These are phyloP conservation scores for Drosophila rhopaloa DNA, from an alignment of 1,140 invertebrate species.

Conservation along the genomic window DNA sequence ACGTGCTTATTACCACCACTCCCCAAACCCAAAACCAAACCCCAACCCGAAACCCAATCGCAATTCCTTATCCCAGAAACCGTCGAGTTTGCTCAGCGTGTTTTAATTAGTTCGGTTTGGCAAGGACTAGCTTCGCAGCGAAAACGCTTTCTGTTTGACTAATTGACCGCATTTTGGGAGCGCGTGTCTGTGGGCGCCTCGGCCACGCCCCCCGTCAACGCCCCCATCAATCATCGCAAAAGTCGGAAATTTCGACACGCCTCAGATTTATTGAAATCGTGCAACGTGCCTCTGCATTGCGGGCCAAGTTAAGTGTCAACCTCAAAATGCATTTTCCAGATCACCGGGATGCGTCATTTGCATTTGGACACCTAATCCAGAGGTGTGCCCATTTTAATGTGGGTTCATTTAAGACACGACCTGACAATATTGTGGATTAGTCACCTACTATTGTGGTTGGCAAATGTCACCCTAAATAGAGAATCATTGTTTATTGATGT, in stretches of 20 bases:
- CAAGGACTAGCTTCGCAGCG: slow-evolving; percentile 28
- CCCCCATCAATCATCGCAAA: slow-evolving; percentile 48
- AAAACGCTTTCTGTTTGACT: slow-evolving; percentile 62
- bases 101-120: slow-evolving; percentile 71
- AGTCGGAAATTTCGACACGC: slow-evolving; percentile 39
- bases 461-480: slow-evolving; percentile 35
- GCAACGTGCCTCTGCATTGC: slow-evolving; percentile 35
- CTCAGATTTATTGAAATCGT: slow-evolving; percentile 68
- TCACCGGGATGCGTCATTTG: slow-evolving; percentile 16
- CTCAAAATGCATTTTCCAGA: slow-evolving; percentile 33
- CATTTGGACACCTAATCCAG: slow-evolving; percentile 1
- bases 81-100: slow-evolving; percentile 67
- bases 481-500: background rate
- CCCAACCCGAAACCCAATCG: background rate
- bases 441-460: slow-evolving; percentile 27
- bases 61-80: slow-evolving; percentile 1
- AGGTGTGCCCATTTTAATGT: slow-evolving; percentile 8
- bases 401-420: slow-evolving; percentile 6
- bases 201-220: slow-evolving; percentile 8
- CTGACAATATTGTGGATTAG: slow-evolving; percentile 40
- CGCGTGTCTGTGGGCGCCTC: slow-evolving; percentile 18
- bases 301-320: slow-evolving; percentile 17
- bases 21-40: background rate
- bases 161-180: slow-evolving; percentile 65
- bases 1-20: slow-evolving; percentile 59